Percentiles rank a stretch among this genome's conserved stretches.
phyloP scores from a whole-genome alignment of 1,140 invertebrate genomes.

The Galleria mellonella region DNA sequence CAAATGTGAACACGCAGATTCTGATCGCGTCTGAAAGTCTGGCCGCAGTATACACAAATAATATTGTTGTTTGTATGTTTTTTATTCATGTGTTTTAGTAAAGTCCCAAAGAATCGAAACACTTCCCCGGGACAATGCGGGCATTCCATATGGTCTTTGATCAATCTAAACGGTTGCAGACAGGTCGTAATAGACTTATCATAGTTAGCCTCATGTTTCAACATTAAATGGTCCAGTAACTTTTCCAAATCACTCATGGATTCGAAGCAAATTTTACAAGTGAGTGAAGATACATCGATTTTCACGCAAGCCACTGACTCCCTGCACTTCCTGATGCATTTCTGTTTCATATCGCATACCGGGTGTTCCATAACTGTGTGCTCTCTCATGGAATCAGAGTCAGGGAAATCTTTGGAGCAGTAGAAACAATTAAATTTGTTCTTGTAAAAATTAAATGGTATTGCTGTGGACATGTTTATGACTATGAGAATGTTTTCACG shows the following conservation, averaged over 20 bases:
- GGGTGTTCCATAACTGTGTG: slow-evolving; percentile 53
- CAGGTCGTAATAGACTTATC: slow-evolving; percentile 59
- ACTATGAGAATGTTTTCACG: slow-evolving; percentile 56
- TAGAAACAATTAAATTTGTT: slow-evolving; percentile 67
- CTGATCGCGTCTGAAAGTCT: slow-evolving; percentile 53
- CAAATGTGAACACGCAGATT: slow-evolving; percentile 60
- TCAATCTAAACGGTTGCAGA: slow-evolving; percentile 50
- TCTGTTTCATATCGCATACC: slow-evolving; percentile 46
- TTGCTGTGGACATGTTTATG: slow-evolving; percentile 60
- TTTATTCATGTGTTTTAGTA: slow-evolving; percentile 61
- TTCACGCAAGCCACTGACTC: slow-evolving; percentile 58
- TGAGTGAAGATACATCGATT: slow-evolving; percentile 52
- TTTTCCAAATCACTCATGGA: slow-evolving; percentile 42
- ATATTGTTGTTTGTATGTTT: slow-evolving; percentile 60
- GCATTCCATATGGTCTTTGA: slow-evolving; percentile 58
- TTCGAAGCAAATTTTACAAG: slow-evolving; percentile 58
- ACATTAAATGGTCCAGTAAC: slow-evolving; percentile 48
- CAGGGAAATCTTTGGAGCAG: slow-evolving; percentile 57
- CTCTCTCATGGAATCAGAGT: slow-evolving; percentile 53
- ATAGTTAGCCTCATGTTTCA: slow-evolving; percentile 51
- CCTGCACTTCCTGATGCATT: slow-evolving; percentile 53
- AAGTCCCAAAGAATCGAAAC: slow-evolving; percentile 57
- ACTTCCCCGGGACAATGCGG: slow-evolving; percentile 47
- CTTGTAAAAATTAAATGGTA: slow-evolving; percentile 64
- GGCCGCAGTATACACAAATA: slow-evolving; percentile 59